Evolutionary conservation across 1,140 invertebrate genomes (phyloP).

Genomic region (Drosophila ohnishii): DNA sequence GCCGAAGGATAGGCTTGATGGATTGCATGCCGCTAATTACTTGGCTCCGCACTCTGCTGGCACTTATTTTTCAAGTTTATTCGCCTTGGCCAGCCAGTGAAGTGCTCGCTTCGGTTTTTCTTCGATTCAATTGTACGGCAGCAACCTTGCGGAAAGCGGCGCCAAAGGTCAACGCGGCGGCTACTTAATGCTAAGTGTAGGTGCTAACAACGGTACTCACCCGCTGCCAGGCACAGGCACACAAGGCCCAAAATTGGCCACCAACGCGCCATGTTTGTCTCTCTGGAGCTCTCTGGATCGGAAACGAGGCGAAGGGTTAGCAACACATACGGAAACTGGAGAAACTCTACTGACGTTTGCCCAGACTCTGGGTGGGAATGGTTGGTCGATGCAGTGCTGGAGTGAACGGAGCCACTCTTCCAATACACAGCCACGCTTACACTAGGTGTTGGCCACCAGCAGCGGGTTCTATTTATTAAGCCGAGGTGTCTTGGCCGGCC

Average conservation of each 20-base stretch:
- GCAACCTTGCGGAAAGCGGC: slow-evolving; percentile 60
- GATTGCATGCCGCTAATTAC: slow-evolving; percentile 67
- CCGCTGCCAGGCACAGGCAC: slow-evolving; percentile 68
- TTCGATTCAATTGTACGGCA: slow-evolving; percentile 5
- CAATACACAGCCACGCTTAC: slow-evolving; percentile 83
- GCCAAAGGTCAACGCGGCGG: slow-evolving; percentile 66
- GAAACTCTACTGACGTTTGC: slow-evolving; percentile 55
- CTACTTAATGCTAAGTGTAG: slow-evolving; percentile 27
- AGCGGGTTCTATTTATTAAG: slow-evolving; percentile 83
- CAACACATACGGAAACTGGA: slow-evolving; percentile 31
- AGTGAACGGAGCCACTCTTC: slow-evolving; percentile 75
- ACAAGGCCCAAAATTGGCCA: slow-evolving; percentile 74
- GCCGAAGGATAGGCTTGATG: slow-evolving; percentile 19
- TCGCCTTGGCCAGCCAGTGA: slow-evolving; percentile 62
- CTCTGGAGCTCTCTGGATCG: slow-evolving; percentile 58
- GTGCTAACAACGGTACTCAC: slow-evolving; percentile 66
- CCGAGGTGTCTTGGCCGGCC: slow-evolving; percentile 61
- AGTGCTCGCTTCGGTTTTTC: slow-evolving; percentile 15
- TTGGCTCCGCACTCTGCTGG: slow-evolving; percentile 26
- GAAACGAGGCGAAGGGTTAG: slow-evolving; percentile 41
- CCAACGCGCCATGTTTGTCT: slow-evolving; percentile 75
- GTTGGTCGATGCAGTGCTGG: slow-evolving; percentile 43
- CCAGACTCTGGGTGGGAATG: slow-evolving; percentile 54
- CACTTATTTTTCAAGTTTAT: slow-evolving; percentile 53
- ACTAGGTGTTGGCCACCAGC: slow-evolving; percentile 82